Percentiles rank a stretch among this genome's conserved stretches.
phyloP scores from a whole-genome alignment of 2,888 invertebrate species.

The Orgyia antiqua region DNA sequence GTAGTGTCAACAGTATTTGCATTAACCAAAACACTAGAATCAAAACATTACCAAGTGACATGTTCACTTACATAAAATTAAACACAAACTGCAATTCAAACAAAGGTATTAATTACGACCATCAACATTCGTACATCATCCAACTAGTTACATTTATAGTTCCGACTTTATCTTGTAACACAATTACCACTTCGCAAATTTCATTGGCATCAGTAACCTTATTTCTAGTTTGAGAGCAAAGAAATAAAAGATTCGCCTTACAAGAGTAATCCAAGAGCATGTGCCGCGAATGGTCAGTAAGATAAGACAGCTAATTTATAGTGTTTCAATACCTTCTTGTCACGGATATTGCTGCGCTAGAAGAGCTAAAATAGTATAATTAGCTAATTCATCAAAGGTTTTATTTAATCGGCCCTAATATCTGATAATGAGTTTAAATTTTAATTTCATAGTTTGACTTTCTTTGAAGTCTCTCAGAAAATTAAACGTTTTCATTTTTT shows the following conservation, averaged over 20 bases:
- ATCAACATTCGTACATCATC: not conserved
- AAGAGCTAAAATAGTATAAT: no score
- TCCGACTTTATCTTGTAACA: conserved; percentile 26
- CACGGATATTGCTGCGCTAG: conserved; percentile 11
- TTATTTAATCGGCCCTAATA: no score
- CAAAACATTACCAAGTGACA: no score
- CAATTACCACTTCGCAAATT: conserved; percentile 29
- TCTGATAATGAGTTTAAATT: no score
- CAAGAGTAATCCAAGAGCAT: conserved; percentile 58
- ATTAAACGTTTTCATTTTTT: no score
- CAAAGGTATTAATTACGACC: not conserved
- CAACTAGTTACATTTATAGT: conserved; percentile 14
- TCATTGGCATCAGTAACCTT: conserved; percentile 29
- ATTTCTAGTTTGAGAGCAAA: conserved; percentile 29
- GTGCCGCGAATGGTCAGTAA: conserved; percentile 64
- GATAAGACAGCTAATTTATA: conserved; percentile 67
- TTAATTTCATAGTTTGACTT: no score
- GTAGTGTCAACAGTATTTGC: no score
- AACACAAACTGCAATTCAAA: no score
- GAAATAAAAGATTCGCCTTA: conserved; percentile 50
- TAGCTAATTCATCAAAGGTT: no score
- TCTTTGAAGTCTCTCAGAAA: no score
- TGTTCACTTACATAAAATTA: no score
- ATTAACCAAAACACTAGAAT: no score
- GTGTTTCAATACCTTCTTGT: conserved; percentile 58